Evolutionary conservation across 2,113 vertebrate species (phyloP).

Genomic region (Oryzias curvinotus): DNA sequence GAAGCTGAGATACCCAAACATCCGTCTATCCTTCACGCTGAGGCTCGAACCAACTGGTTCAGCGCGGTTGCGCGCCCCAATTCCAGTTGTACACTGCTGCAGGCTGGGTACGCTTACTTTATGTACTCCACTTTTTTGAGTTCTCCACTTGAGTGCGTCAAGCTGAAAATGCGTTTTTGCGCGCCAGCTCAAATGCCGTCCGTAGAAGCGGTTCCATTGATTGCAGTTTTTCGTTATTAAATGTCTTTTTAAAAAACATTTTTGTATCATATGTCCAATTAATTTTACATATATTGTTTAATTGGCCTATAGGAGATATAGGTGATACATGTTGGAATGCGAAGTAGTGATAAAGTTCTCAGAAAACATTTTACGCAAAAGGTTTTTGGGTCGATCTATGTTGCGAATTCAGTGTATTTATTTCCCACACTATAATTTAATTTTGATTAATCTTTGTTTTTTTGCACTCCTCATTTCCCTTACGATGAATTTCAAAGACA

Average conservation of each 20-base stretch:
- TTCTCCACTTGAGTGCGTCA: conserved; percentile 15
- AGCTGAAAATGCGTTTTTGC: not conserved
- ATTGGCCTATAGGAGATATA: too few relatives aligned
- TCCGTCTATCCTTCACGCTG: conserved; percentile 11
- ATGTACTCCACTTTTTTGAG: not conserved
- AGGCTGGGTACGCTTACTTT: conserved; percentile 19
- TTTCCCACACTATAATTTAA: not conserved
- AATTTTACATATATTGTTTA: too few relatives aligned
- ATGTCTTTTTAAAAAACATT: too few relatives aligned
- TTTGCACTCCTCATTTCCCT: not conserved
- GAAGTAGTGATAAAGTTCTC: too few relatives aligned
- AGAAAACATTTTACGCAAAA: too few relatives aligned
- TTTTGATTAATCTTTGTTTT: not conserved
- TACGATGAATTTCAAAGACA: not conserved
- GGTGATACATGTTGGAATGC: too few relatives aligned
- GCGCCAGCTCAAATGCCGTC: too few relatives aligned
- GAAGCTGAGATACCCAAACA: conserved; percentile 25
- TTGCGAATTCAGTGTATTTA: too few relatives aligned
- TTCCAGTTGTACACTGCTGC: conserved; percentile 5
- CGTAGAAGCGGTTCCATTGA: too few relatives aligned
- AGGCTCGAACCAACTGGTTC: conserved; percentile 29
- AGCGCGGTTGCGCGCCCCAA: conserved; percentile 30
- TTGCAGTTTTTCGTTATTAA: too few relatives aligned
- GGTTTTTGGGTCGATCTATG: too few relatives aligned
- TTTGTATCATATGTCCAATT: too few relatives aligned